These are phyloP conservation scores for Malthinus seriepunctatus DNA, from an alignment of 2,888 invertebrate genomes.

Conservation along the genomic window DNA sequence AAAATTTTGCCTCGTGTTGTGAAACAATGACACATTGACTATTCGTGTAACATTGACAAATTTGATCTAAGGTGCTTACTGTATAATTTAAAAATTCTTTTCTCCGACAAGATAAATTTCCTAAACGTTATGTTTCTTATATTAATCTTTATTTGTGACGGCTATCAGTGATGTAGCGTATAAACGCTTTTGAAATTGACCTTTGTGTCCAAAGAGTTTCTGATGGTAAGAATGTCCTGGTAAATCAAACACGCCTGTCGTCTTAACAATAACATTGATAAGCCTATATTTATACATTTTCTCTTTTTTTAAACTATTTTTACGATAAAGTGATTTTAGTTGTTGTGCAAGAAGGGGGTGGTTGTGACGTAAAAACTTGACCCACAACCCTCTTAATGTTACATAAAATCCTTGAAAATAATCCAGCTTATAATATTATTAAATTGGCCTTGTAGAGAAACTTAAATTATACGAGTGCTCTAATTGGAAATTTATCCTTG, in stretches of 20 bases:
- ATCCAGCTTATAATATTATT: background rate
- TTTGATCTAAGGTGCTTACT: no score
- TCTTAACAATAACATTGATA: conserved; percentile 17
- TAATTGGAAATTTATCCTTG: background rate
- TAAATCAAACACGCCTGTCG: conserved; percentile 19
- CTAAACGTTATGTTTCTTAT: no score
- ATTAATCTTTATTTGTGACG: background rate
- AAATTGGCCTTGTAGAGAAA: background rate
- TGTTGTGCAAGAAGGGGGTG: no score
- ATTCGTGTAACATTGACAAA: no score
- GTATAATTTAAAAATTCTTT: no score
- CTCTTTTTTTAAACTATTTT: background rate
- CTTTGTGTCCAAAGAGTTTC: conserved; percentile 9
- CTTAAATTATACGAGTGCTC: no score
- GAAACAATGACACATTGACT: no score
- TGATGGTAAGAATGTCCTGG: conserved; percentile 9
- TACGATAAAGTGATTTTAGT: background rate
- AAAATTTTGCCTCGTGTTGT: no score
- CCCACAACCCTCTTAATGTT: no score
- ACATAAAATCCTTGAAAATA: no score
- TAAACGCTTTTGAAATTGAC: conserved; percentile 20
- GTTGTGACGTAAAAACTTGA: no score
- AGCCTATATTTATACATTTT: conserved; percentile 2
- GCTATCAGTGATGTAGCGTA: conserved; percentile 15
- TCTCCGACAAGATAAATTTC: no score